Percentiles rank a stretch among this genome's conserved stretches.
Evolutionary conservation across 1,140 invertebrate species (phyloP).

Genomic region (Leptinotarsa lineolata): DNA sequence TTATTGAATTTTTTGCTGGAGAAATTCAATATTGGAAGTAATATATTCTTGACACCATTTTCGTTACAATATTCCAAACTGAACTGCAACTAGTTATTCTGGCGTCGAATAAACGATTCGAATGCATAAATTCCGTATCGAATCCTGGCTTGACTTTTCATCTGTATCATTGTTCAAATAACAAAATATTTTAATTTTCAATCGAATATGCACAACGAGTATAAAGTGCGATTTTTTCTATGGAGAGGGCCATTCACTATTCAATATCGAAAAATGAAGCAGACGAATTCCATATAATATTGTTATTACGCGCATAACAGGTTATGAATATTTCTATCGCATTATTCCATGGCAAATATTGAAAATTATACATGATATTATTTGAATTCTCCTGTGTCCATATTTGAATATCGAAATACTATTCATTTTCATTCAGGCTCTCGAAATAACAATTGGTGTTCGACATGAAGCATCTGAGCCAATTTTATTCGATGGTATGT

Average conservation of each 20-base stretch:
- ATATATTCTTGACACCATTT: no score
- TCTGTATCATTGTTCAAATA: background rate
- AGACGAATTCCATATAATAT: background rate
- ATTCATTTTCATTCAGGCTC: background rate
- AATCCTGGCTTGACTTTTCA: no score
- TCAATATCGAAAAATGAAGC: background rate
- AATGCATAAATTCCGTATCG: no score
- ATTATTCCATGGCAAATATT: background rate
- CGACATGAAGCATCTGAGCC: background rate
- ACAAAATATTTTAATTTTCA: background rate
- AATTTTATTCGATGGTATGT: background rate
- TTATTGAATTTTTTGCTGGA: no score
- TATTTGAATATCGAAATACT: background rate
- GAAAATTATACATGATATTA: conserved; percentile 4
- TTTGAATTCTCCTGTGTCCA: background rate
- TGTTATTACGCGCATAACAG: background rate
- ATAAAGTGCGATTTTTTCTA: background rate
- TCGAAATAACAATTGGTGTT: background rate
- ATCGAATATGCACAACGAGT: background rate
- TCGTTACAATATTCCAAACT: no score
- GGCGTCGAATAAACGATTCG: no score
- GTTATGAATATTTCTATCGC: conserved; percentile 6
- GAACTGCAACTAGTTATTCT: no score
- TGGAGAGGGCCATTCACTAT: background rate
- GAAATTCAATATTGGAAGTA: no score